Base-by-base conservation (phyloP, 2,113 vertebrate species). In the Acanthisitta chloris region DNA sequence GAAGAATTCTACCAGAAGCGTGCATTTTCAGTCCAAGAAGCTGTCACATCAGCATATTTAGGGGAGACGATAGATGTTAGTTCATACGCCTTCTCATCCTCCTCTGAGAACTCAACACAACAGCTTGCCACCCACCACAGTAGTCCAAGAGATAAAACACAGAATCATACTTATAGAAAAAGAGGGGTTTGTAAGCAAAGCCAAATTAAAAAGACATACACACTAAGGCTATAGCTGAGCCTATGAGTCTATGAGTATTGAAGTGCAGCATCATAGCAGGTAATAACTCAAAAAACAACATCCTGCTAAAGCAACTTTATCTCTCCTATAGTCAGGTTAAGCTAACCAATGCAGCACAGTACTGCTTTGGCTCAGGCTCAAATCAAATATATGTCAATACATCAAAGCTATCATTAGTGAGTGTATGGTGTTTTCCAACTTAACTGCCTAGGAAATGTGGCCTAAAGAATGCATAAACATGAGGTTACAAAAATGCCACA, bases 11-110 rank as follows among this genome's bases (percentile, higher is more conserved):
- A 79, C 28, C 79, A 92, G 73, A 91, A 96, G 58, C 1, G 0
- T 66, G 29, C 31, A 29, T 69, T 94, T 84, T 69, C 78, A 86
- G 62, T 57, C 59, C 84, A 92, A 82, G 74, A 94, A 94, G 58
- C 70, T 79, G 79, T 93, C 81, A 92, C 58, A 57, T 85, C 87
- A 91, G 49, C 57, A 46, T 71, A 87, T 91, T 96, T 95, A 26
- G 4, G 51, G 20, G 73, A 84, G 36, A 93, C 2, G 7, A 77
- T 15, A 80, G 81, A 80, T 82, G 33, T 54, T 85, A 11, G 49
- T 21, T 79, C 2, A 0, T 23, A 59, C 2, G 17, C 78, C 73
- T 86, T 81, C 89, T 72, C 67, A 42, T 81, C 61, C 40, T 84
- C 89, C 66, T 42, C 81, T 25, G 36, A 91, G 71, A 86, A 51